A percentile compares a stretch with the other conserved stretches of the same genome.
phyloP scores from a whole-genome alignment of 2,888 invertebrate genomes.

The Smittia aterrima region DNA sequence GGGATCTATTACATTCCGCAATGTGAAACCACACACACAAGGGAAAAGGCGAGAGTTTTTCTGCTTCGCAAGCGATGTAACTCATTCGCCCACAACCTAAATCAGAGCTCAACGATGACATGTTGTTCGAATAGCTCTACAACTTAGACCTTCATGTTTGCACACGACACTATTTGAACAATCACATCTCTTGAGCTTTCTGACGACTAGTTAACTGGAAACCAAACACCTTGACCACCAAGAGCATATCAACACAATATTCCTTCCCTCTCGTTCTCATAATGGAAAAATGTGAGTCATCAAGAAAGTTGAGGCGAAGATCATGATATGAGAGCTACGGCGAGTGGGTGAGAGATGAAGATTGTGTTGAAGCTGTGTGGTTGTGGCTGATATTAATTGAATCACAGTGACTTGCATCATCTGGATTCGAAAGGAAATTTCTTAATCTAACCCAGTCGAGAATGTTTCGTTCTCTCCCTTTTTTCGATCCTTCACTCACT shows the following conservation, averaged over 20 bases:
- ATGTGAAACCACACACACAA: slow-evolving; percentile 1
- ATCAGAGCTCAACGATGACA: no score
- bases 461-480: not conserved
- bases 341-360: not conserved
- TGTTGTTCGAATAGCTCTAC: not conserved
- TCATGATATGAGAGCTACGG: not conserved
- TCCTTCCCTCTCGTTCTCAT: not conserved
- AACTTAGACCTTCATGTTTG: slow-evolving; percentile 4
- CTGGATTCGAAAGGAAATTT: not conserved
- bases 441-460: not conserved
- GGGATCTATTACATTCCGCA: slow-evolving; percentile 6
- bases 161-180: not conserved
- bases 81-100: not conserved
- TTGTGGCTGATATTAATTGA: slow-evolving; percentile 33
- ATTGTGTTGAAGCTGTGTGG: slow-evolving; percentile 2
- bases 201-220: not conserved
- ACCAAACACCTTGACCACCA: slow-evolving; percentile 18
- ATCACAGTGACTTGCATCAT: slow-evolving; percentile 35
- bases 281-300: slow-evolving; percentile 27
- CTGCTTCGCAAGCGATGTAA: not conserved
- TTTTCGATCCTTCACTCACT: not conserved
- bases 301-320: slow-evolving; percentile 12
- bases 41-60: not conserved
- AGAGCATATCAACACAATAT: not conserved
- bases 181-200: slow-evolving; percentile 5